Evolutionary conservation across 2,888 invertebrate genomes (phyloP).

Genomic region (Scaptomyza flava): DNA sequence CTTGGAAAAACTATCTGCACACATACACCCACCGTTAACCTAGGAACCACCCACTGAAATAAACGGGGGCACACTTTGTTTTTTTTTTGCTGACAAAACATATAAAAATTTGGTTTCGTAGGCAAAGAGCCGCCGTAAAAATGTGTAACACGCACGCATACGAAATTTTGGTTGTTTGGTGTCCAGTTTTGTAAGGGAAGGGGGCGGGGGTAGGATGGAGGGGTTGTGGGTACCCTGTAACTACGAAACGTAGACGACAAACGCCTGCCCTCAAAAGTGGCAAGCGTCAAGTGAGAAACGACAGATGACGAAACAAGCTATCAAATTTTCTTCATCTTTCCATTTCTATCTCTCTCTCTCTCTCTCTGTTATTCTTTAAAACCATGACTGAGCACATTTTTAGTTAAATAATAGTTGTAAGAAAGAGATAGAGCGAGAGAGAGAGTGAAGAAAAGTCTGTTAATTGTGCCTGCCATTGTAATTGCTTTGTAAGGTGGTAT

Average conservation of each 20-base stretch:
- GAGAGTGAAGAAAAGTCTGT: not conserved
- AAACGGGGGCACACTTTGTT: conserved; percentile 37
- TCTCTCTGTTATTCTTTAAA: conserved; percentile 47
- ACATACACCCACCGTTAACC: not conserved
- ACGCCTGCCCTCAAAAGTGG: conserved; percentile 18
- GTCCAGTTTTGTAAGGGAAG: conserved; percentile 24
- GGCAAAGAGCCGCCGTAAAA: conserved; percentile 36
- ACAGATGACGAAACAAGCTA: conserved; percentile 26
- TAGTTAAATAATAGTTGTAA: conserved; percentile 24
- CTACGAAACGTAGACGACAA: conserved; percentile 51
- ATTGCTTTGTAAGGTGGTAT: not conserved
- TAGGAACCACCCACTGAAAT: not conserved
- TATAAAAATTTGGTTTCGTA: conserved; percentile 40
- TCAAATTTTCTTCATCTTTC: conserved; percentile 21
- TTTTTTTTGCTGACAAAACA: conserved; percentile 74
- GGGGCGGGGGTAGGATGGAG: not conserved
- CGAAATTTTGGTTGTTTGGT: conserved; percentile 39
- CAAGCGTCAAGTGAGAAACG: conserved; percentile 33
- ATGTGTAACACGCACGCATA: conserved; percentile 73
- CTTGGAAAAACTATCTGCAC: conserved; percentile 46
- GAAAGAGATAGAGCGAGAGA: too few relatives aligned
- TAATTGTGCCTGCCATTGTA: not conserved
- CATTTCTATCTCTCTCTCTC: not conserved
- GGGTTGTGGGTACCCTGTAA: too few relatives aligned
- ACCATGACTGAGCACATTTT: conserved; percentile 42